A percentile compares a stretch with the other conserved stretches of the same genome.
Conservation (phyloP, 2,113 vertebrate genomes). For the Cyprinodon variegatus region DNA sequence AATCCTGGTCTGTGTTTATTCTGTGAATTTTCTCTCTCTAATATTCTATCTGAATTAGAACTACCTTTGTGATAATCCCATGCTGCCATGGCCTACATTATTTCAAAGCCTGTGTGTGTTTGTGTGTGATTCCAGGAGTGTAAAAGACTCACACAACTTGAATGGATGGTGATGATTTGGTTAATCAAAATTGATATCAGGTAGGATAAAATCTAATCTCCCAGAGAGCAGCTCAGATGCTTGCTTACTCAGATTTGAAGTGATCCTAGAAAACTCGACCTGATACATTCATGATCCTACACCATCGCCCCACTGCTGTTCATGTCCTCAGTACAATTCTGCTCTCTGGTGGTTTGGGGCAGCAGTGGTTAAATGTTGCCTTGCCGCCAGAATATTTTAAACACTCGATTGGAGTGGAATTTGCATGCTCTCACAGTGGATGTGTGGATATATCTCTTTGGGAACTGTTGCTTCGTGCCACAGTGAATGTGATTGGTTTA, state of each 20-base stretch:
- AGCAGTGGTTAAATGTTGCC: neutral
- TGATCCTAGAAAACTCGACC: slow-evolving; percentile 51
- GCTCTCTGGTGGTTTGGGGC: slow-evolving; percentile 31
- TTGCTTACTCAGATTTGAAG: slow-evolving; percentile 32
- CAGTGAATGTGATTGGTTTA: neutral
- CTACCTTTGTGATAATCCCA: slow-evolving; percentile 73
- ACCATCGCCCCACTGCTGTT: neutral
- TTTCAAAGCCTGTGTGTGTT: slow-evolving; percentile 10
- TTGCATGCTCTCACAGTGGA: neutral
- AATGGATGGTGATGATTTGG: slow-evolving; percentile 6
- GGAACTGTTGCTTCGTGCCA: neutral
- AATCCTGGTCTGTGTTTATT: slow-evolving; percentile 62
- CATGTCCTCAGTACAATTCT: neutral
- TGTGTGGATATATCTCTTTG: no score
- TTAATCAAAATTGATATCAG: slow-evolving; percentile 47
- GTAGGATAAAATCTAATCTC: slow-evolving; percentile 54
- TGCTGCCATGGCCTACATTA: slow-evolving; percentile 54
- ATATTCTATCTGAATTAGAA: slow-evolving; percentile 70
- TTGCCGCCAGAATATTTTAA: neutral
- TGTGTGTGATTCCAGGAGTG: neutral
- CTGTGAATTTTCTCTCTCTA: slow-evolving; percentile 51
- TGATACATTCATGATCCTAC: slow-evolving; percentile 52
- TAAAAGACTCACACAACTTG: slow-evolving; percentile 14
- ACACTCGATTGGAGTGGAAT: neutral
- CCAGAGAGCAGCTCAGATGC: slow-evolving; percentile 33